Percentiles rank a stretch among this genome's conserved stretches.
Conservation (phyloP, 1,140 invertebrate genomes). For the Lucilia sericata region DNA sequence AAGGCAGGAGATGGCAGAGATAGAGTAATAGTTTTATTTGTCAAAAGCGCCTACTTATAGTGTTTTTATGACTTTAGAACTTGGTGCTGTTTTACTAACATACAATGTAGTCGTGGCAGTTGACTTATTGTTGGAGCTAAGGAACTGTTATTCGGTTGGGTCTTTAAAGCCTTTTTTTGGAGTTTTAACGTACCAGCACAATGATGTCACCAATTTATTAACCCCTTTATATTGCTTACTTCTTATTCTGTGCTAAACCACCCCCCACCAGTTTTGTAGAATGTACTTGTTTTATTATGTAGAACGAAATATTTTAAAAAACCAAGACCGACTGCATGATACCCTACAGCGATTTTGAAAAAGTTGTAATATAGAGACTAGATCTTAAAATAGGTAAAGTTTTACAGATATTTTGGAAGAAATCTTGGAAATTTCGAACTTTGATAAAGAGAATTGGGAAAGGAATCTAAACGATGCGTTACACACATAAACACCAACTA, state of each 20-base stretch:
- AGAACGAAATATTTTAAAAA: background rate
- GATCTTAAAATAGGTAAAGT: too few species aligned
- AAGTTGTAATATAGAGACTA: too few species aligned
- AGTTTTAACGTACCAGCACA: conserved; percentile 31
- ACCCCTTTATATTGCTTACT: background rate
- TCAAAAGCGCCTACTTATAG: conserved; percentile 20
- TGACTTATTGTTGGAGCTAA: background rate
- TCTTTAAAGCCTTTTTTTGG: background rate
- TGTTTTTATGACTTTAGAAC: background rate
- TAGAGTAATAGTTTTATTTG: conserved; percentile 15
- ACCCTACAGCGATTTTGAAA: too few species aligned
- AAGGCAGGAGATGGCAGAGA: background rate
- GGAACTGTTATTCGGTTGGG: background rate
- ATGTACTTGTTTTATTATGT: background rate
- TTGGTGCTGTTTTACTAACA: background rate
- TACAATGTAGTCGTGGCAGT: background rate
- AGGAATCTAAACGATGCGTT: too few species aligned
- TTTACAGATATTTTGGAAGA: too few species aligned
- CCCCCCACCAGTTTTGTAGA: background rate
- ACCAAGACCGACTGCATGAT: too few species aligned
- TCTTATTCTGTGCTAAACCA: background rate
- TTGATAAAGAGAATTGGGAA: too few species aligned
- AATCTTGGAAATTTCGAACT: too few species aligned
- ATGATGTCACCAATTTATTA: conserved; percentile 29
- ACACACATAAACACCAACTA: too few species aligned